Conservation (phyloP, 2,113 vertebrate species). For the Anguilla japonica region DNA sequence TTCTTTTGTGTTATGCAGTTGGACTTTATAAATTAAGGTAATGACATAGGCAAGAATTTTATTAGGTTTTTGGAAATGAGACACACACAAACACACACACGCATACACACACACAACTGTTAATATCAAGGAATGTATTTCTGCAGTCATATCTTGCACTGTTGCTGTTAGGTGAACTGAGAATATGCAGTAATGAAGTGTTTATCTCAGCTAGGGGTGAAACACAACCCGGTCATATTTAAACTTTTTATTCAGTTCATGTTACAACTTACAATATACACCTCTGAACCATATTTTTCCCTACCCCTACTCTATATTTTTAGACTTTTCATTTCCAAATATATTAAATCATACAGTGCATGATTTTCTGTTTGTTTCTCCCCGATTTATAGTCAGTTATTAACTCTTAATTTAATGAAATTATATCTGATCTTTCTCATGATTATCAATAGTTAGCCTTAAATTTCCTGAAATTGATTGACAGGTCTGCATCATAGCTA, state of each 20-base stretch:
- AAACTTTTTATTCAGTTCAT: background rate
- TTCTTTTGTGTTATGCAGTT: background rate
- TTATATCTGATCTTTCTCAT: background rate
- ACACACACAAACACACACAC: conserved; percentile 5
- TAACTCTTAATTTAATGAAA: background rate
- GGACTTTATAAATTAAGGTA: background rate
- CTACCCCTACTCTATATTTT: background rate
- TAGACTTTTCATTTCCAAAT: conserved; percentile 9
- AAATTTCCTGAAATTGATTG: conserved; percentile 14
- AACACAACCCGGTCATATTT: conserved; percentile 12
- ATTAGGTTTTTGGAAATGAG: background rate
- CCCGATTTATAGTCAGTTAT: background rate
- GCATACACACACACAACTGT: background rate
- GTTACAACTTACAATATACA: background rate
- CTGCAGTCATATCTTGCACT: conserved; percentile 64
- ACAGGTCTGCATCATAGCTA: background rate
- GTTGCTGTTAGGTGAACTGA: conserved; percentile 50
- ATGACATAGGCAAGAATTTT: background rate
- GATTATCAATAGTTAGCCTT: conserved; percentile 8
- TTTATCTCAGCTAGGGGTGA: conserved; percentile 27
- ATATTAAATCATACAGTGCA: conserved; percentile 3
- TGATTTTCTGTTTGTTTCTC: conserved; percentile 1
- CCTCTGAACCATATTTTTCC: background rate
- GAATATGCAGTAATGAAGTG: conserved; percentile 59
- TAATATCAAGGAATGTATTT: conserved; percentile 60